Evolutionary conservation across 2,888 invertebrate species (phyloP), one percentile per base, ranked within the genome.

Genomic region (Iphiclides podalirius): DNA sequence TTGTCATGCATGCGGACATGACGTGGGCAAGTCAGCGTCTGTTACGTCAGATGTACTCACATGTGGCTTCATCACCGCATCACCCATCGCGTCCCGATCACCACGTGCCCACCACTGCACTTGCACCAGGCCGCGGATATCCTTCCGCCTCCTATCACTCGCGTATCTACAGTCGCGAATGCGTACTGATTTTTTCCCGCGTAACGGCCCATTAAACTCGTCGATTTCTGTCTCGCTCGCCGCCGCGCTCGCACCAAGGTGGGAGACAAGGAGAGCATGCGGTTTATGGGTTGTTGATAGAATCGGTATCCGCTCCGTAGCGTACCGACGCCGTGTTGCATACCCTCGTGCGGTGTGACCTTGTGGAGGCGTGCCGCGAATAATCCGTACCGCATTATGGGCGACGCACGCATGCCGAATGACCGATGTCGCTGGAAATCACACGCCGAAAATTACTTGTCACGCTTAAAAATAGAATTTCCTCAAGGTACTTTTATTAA

Each of bases 251-350:
- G 65, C 70, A 75, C 72, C 74, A 76, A 80, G 79, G 79, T 70
- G 89, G 74, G 80, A 88, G 89, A 89, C 88, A 89, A 88, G 86
- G 89, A 89, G 84, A 88, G 86, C 84, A 79, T 87, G 87, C 73
- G 85, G 88, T 88, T 89, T 89, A 89, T 88, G 76, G 86, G 87
- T 85, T 86, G 89, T 89, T 89, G 88, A 88, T 89, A 87, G 89
- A 89, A 88, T 87, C 82, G 85, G 86, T 85, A 87, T 87, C 87
- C 85, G 87, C 80, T 86, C 75, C 70, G 87, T 79, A 83, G 78
- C 84, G 83, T 83, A 78, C 77, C n/a, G n/a, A n/a, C n/a, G 80
- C 74, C 75, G 85, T 83, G 86, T 84, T 87, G 88, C 88, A 88
- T 88, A 82, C 83, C 81, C 80, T 82, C 78, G 75, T 67, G 66